phyloP scores from a whole-genome alignment of 2,113 vertebrate species.

The Rhinoptilus africanus region DNA sequence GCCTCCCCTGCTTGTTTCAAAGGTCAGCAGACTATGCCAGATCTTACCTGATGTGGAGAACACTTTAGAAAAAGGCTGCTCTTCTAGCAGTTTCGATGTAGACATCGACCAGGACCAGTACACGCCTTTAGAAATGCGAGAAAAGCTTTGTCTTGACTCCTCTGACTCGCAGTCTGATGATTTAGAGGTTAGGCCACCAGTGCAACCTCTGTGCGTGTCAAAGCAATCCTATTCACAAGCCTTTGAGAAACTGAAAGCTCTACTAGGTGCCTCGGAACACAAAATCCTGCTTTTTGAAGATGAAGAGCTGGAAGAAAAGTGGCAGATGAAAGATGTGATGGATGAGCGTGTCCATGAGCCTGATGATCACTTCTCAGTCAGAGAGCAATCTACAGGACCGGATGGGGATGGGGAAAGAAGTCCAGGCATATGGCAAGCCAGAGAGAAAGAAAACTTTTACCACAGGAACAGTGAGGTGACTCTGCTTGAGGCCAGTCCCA shows the following conservation, averaged over 20 bases:
- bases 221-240: neutral
- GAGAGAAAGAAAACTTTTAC: neutral
- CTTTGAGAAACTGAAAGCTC: neutral
- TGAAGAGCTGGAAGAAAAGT: neutral
- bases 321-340: neutral
- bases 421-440: neutral
- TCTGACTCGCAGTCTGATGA: slow-evolving; percentile 36
- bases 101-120: neutral
- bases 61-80: slow-evolving; percentile 1
- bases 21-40: neutral
- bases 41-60: slow-evolving; percentile 25
- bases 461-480: neutral
- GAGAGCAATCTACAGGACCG: neutral
- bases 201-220: neutral
- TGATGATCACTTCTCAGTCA: neutral
- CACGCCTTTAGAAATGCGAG: neutral
- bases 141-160: neutral
- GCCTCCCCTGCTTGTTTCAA: slow-evolving; percentile 18
- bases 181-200: neutral
- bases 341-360: neutral
- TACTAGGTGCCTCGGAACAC: neutral
- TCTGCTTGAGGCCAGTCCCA: neutral
- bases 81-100: neutral
- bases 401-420: neutral
- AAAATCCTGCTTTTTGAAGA: neutral